phyloP scores from a whole-genome alignment of 2,113 vertebrate genomes.

The Nannospalax galili region DNA sequence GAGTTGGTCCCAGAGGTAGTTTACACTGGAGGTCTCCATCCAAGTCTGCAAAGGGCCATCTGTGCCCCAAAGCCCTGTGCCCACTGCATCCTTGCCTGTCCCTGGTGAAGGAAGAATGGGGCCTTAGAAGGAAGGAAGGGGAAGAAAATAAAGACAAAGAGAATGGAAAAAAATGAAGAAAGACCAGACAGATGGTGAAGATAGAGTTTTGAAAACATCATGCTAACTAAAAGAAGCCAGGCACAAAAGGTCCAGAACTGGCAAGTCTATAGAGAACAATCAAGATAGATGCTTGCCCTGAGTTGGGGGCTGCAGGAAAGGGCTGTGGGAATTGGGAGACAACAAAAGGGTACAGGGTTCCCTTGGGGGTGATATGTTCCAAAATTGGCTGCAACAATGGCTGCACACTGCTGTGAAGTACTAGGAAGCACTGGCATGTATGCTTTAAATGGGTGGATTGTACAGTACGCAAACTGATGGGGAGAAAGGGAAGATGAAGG shows the following conservation, averaged over 20 bases:
- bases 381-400: no score
- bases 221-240: background rate
- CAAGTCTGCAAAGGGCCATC: fast-evolving
- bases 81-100: no score
- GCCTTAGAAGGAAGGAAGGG: background rate
- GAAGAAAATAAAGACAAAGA: background rate
- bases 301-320: background rate
- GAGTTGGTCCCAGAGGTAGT: background rate
- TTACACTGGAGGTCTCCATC: background rate
- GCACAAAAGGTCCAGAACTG: background rate
- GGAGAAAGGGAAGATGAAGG: background rate
- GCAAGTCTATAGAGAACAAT: background rate
- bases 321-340: background rate
- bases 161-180: no score
- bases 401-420: fast-evolving
- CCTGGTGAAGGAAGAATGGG: background rate
- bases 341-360: background rate
- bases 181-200: background rate
- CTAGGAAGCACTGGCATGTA: fast-evolving
- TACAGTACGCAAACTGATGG: fast-evolving
- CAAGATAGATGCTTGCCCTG: fast-evolving
- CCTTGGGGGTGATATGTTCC: background rate
- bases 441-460: no score
- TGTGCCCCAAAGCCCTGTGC: background rate
- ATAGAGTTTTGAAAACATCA: background rate